Percentiles rank a stretch among this genome's conserved stretches.
Evolutionary conservation across 2,797 vertebrate species (phyloP).

Genomic region (Phataginus tricuspis): DNA sequence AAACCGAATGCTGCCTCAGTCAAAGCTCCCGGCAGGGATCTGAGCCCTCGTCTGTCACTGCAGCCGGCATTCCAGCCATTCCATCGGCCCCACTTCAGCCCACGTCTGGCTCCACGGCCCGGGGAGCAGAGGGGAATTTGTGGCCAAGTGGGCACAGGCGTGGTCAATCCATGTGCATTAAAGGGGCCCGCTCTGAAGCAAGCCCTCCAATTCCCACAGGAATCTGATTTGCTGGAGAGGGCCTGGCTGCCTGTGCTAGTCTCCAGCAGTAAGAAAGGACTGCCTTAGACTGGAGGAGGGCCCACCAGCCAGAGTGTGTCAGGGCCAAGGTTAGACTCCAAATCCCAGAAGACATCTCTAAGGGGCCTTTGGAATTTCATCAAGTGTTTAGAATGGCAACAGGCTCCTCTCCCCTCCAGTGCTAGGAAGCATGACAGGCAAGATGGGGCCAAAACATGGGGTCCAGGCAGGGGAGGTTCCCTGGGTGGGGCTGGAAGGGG

Average conservation of each 20-base stretch:
- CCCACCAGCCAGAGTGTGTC: not conserved
- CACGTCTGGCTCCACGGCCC: constrained; percentile 19
- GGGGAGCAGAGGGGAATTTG: not conserved
- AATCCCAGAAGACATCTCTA: not conserved
- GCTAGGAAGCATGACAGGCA: not conserved
- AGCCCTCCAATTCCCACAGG: not conserved
- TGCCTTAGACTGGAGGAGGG: not conserved
- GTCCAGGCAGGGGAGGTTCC: not conserved
- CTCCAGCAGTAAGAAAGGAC: not conserved
- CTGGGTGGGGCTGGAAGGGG: not conserved
- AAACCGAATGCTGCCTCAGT: not conserved
- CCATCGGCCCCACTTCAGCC: constrained; percentile 47
- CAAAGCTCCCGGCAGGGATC: not conserved
- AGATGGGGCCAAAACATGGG: not conserved
- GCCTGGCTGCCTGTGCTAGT: not conserved
- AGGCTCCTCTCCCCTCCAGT: not conserved
- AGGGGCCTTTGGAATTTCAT: not conserved
- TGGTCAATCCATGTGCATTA: not conserved
- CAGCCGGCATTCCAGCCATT: constrained; percentile 69
- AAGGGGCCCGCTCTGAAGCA: constrained; percentile 6
- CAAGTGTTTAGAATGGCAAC: not conserved
- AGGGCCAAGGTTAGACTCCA: not conserved
- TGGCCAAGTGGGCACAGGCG: not conserved
- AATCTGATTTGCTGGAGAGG: not conserved
- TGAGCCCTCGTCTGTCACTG: not conserved